phyloP scores from a whole-genome alignment of 2,888 invertebrate genomes.

The Caenorhabditis imperialis region DNA sequence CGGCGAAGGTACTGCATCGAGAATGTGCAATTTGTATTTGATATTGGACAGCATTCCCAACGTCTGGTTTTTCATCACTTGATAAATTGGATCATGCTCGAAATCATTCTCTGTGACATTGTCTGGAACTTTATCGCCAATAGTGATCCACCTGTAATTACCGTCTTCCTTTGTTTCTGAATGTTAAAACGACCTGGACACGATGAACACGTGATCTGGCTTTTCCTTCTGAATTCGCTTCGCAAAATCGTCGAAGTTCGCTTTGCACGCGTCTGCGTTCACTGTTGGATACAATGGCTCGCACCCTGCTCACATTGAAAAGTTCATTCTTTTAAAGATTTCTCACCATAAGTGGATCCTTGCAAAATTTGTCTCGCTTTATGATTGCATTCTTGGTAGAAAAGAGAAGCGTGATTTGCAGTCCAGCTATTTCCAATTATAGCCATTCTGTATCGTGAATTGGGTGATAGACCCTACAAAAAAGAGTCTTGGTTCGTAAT shows the following conservation, averaged over 20 bases:
- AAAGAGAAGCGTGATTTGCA: constrained; percentile 7
- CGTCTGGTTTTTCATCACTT: constrained; percentile 22
- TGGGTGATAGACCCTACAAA: background rate
- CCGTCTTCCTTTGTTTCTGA: background rate
- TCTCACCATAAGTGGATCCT: constrained; percentile 4
- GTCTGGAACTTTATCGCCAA: constrained; percentile 5
- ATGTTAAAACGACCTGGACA: constrained; percentile 1
- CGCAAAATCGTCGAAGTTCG: constrained; percentile 12
- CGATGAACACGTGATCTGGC: constrained; percentile 16
- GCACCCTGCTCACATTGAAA: background rate
- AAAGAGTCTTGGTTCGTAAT: background rate
- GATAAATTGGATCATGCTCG: constrained; percentile 16
- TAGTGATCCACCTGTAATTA: constrained; percentile 7
- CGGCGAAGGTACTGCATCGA: constrained; percentile 15
- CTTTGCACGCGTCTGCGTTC: background rate
- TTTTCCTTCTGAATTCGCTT: constrained; percentile 11
- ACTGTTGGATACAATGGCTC: background rate
- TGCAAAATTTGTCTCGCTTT: background rate
- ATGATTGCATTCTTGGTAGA: constrained; percentile 7
- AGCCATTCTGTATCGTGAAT: background rate
- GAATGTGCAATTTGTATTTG: constrained; percentile 23
- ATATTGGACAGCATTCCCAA: constrained; percentile 7
- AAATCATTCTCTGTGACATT: constrained; percentile 4
- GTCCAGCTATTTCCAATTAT: constrained; percentile 18
- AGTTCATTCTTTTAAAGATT: too few species aligned